These are phyloP conservation scores for Schizopygopsis pylzovi DNA, from an alignment of 2,797 vertebrate genomes.

Conservation along the genomic window DNA sequence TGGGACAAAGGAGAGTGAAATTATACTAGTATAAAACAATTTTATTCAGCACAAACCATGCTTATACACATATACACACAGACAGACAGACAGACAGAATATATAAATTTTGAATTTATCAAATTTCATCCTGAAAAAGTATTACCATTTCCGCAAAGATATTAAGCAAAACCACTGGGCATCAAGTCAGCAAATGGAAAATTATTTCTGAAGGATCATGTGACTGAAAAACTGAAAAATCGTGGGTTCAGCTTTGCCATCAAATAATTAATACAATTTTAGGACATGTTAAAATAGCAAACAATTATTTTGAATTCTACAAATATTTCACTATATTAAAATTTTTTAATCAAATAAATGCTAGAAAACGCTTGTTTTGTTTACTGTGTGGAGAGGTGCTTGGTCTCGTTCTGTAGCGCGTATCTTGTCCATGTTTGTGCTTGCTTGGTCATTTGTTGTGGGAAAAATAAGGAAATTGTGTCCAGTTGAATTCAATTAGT, in stretches of 20 bases:
- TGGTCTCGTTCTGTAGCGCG: too few species aligned
- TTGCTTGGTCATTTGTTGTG: too few species aligned
- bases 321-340: not conserved
- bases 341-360: not conserved
- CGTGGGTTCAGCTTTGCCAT: not conserved
- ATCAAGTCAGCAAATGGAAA: not conserved
- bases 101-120: not conserved
- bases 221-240: not conserved
- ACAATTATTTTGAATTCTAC: not conserved
- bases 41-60: too few species aligned
- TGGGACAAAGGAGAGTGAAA: not conserved
- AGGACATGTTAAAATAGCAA: not conserved
- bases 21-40: not conserved
- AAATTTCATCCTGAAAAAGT: not conserved
- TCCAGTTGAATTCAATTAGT: too few species aligned
- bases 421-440: too few species aligned
- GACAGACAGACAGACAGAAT: rapidly evolving
- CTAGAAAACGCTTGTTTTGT: too few species aligned
- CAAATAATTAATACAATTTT: not conserved
- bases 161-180: not conserved
- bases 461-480: too few species aligned
- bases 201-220: not conserved
- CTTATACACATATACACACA: too few species aligned
- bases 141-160: not conserved
- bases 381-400: too few species aligned